Base-by-base conservation (phyloP, 1,140 invertebrate genomes). In the Orius laevigatus region DNA sequence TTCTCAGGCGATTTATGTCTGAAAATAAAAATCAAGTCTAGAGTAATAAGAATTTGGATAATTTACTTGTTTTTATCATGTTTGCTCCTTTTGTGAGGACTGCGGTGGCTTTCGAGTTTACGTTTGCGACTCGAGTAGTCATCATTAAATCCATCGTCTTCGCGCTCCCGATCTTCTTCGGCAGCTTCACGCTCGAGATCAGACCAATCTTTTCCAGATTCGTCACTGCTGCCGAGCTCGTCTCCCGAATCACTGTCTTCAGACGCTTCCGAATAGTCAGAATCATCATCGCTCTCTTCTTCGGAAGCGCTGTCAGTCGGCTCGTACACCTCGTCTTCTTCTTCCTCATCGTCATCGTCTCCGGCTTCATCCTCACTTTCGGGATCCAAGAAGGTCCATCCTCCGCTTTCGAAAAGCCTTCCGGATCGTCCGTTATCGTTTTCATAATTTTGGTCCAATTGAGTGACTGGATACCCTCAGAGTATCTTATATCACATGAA, bases 361-460 rank as follows among this genome's bases (percentile, higher is more conserved):
- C 75, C 76, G 47, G 70, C 74, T 55, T 88, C 85, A 18, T 63
- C 79, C 61, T 87, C 90, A 53, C 82, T 86, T 59, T 98, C 91
- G 1, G 90, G 89, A 64, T 95, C 90, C 41, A 99, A 71, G 72
- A 98, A 99, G 34, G 82, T 87, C 96, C 96, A 99, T 5, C 96
- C 96, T 39, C 95, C 95, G 59, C 81, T 87, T 34, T 97, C 91
- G 65, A 99, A 98, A 99, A 99, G 1, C 87, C 91, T 62, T 96
- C 91, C 0, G 93, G 92, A 69, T 99, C 94, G 64, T 98, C 94
- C 0, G 82, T 88, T 56, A 99, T 98, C 0, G 94, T 98, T 67
- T 98, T 98, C 95, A 99, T 98, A 57, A 99, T 96, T 66, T 98
- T 98, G 0, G 84, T 78, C 96, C 96, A 99, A 68, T 99, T 98